Conservation (phyloP, 2,797 vertebrate genomes). For the Ceryle rudis region DNA sequence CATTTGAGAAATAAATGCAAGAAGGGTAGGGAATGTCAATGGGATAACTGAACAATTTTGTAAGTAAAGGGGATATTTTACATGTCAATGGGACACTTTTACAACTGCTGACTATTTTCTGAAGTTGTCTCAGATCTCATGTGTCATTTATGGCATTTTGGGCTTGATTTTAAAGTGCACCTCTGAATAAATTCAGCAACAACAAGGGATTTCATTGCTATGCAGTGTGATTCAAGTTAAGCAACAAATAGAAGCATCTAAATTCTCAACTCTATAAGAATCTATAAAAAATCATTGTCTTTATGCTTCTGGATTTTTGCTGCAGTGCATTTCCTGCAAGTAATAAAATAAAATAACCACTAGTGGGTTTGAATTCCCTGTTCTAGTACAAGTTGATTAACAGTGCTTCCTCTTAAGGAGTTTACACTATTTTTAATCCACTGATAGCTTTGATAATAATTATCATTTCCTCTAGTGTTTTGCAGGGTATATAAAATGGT, state of each 20-base stretch:
- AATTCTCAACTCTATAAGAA: neutral
- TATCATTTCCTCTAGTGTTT: conserved; percentile 4
- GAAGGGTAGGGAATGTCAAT: neutral
- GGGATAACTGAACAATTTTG: neutral
- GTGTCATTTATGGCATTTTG: neutral
- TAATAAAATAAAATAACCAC: neutral
- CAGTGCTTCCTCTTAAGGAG: neutral
- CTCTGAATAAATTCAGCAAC: neutral
- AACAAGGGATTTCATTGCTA: neutral
- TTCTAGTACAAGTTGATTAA: neutral
- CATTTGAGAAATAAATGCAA: neutral
- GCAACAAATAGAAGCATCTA: neutral
- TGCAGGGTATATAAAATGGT: neutral
- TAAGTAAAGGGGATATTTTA: neutral
- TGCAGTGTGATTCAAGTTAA: neutral
- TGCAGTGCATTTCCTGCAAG: neutral
- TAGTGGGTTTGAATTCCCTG: neutral
- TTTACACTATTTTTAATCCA: conserved; percentile 40
- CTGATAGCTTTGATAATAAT: conserved; percentile 2
- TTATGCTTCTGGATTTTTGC: neutral
- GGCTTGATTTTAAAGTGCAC: neutral
- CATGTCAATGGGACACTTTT: neutral
- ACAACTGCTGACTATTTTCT: neutral
- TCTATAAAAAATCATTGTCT: neutral
- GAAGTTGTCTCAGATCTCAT: neutral